Evolutionary conservation across 1,140 invertebrate species (phyloP).

Genomic region (Apis mellifera): DNA sequence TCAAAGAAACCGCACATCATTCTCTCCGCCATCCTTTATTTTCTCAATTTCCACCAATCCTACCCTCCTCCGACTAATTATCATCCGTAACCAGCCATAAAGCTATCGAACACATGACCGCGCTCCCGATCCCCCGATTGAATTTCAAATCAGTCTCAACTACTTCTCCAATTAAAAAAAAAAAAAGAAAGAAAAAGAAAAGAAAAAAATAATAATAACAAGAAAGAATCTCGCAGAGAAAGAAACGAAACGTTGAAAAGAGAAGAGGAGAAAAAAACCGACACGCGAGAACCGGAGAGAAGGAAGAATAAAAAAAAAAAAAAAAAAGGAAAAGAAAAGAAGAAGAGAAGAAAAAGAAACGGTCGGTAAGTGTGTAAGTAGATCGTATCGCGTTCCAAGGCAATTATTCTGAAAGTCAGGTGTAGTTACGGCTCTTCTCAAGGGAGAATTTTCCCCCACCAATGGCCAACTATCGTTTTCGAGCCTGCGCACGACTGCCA

Average conservation of each 20-base stretch:
- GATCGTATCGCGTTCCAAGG: constrained; percentile 11
- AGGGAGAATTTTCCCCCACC: background rate
- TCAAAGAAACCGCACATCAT: background rate
- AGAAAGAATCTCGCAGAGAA: background rate
- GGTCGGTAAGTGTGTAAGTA: too few relatives aligned
- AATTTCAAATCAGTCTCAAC: constrained; percentile 18
- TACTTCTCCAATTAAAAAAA: background rate
- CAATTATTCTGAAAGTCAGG: constrained; percentile 36
- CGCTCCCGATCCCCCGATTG: background rate
- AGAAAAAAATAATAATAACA: background rate
- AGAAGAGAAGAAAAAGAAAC: too few relatives aligned
- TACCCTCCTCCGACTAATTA: background rate
- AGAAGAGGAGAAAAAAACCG: background rate
- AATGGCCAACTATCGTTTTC: background rate
- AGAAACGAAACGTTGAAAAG: background rate
- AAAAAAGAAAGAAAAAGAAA: background rate
- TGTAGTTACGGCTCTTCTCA: background rate
- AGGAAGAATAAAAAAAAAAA: background rate
- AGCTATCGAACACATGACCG: background rate
- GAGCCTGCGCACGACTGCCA: constrained; percentile 1
- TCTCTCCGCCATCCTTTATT: background rate
- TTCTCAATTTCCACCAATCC: background rate
- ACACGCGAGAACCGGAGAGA: background rate
- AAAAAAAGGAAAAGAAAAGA: too few relatives aligned
- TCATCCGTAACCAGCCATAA: background rate